Evolutionary conservation across 1,140 invertebrate genomes (phyloP).

Genomic region (Conus ventricosus): DNA sequence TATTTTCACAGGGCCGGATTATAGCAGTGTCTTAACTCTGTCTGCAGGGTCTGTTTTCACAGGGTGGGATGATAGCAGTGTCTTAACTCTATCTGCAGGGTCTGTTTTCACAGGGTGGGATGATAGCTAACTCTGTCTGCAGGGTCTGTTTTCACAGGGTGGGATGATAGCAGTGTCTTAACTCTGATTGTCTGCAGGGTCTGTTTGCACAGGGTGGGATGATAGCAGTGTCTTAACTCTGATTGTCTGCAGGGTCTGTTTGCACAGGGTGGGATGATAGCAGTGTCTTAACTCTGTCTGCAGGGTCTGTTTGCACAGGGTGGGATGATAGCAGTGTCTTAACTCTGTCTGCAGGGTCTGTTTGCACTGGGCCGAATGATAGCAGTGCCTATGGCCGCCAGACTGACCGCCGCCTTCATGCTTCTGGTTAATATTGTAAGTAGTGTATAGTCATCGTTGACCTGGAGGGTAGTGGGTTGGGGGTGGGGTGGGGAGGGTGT

Average conservation of each 20-base stretch:
- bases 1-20: conserved; percentile 76
- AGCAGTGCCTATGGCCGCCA: conserved; percentile 74
- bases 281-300: conserved; percentile 66
- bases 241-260: conserved; percentile 73
- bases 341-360: conserved; percentile 66
- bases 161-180: conserved; percentile 74
- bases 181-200: conserved; percentile 70
- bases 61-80: conserved; percentile 76
- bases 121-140: conserved; percentile 69
- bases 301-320: conserved; percentile 77
- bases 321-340: conserved; percentile 71
- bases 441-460: conserved; percentile 30
- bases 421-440: conserved; percentile 76
- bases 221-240: conserved; percentile 74
- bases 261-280: conserved; percentile 75
- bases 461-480: no score
- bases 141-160: conserved; percentile 77
- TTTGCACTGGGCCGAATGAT: conserved; percentile 76
- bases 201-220: conserved; percentile 76
- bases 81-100: conserved; percentile 70
- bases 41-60: conserved; percentile 75
- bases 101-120: conserved; percentile 75
- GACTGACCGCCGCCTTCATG: conserved; percentile 75
- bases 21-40: conserved; percentile 72
- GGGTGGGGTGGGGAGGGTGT: no score